Percentiles rank a stretch among this genome's conserved stretches.
These are phyloP conservation scores for Triplophysa tibetana DNA, from an alignment of 2,113 vertebrate genomes.

Conservation along the genomic window DNA sequence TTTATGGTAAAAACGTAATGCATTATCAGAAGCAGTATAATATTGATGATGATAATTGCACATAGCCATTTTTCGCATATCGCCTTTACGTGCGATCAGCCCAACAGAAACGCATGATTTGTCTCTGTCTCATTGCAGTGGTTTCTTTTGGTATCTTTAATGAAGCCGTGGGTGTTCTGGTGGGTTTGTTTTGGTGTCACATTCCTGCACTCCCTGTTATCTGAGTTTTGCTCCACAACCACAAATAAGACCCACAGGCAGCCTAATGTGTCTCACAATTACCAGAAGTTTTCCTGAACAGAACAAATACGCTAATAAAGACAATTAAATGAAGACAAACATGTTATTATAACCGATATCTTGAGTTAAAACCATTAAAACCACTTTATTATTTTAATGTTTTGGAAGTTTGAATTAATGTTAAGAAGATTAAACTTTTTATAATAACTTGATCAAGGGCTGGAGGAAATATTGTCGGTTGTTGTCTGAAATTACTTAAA, in stretches of 20 bases:
- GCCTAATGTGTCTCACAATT: background rate
- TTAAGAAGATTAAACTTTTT: background rate
- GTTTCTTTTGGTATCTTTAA: constrained; percentile 8
- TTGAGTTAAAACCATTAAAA: too few relatives aligned
- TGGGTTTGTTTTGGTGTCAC: constrained; percentile 12
- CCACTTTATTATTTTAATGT: background rate
- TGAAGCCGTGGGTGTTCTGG: constrained; percentile 18
- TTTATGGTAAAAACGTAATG: too few relatives aligned
- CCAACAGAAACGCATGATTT: constrained; percentile 13
- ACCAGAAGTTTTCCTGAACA: background rate
- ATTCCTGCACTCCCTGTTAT: constrained; percentile 6
- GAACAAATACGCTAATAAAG: background rate
- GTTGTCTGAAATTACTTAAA: background rate
- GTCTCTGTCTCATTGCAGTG: constrained; percentile 18
- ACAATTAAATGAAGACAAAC: background rate
- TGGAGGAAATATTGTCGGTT: background rate
- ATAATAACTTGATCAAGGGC: background rate
- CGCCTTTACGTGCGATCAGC: background rate
- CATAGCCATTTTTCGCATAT: too few relatives aligned
- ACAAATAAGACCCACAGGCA: constrained; percentile 12
- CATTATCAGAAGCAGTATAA: too few relatives aligned
- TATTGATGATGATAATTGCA: too few relatives aligned
- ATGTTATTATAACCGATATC: too few relatives aligned
- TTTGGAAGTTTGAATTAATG: background rate
- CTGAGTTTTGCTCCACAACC: background rate